phyloP scores from a whole-genome alignment of 2,113 vertebrate species.

The Suncus etruscus region DNA sequence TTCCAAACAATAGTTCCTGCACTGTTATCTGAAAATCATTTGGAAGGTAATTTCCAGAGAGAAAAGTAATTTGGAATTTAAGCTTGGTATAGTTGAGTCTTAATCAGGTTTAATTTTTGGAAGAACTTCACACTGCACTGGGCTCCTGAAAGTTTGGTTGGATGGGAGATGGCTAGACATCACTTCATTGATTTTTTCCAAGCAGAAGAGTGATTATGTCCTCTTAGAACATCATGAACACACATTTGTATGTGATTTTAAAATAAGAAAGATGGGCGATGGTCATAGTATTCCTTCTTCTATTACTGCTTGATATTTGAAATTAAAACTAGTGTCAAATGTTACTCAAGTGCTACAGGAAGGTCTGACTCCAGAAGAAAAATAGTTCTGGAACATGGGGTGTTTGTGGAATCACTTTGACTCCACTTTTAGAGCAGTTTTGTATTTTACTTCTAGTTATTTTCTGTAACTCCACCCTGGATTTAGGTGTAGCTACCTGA shows the following conservation, averaged over 20 bases:
- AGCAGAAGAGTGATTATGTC: neutral
- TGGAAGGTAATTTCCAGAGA: neutral
- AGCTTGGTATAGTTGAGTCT: neutral
- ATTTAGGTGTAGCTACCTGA: too few species aligned
- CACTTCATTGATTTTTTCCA: neutral
- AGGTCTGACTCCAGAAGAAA: neutral
- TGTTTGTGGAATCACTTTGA: conserved; percentile 6
- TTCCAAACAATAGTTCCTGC: neutral
- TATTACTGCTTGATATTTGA: conserved; percentile 21
- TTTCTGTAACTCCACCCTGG: too few species aligned
- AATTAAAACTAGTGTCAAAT: neutral
- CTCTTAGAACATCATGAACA: neutral
- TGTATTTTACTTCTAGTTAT: conserved; percentile 7
- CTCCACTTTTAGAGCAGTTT: conserved; percentile 2
- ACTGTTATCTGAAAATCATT: neutral
- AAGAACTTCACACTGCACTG: neutral
- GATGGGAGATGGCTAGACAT: neutral
- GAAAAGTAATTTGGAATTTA: conserved; percentile 1
- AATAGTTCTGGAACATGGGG: neutral
- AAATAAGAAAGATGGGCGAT: neutral
- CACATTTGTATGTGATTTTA: neutral
- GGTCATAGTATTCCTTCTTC: neutral
- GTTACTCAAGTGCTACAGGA: neutral
- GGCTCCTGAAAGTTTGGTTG: neutral
- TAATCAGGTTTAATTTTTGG: conserved; percentile 16